Base-by-base conservation (phyloP, 2,113 vertebrate species). In the Actinemys pallida region DNA sequence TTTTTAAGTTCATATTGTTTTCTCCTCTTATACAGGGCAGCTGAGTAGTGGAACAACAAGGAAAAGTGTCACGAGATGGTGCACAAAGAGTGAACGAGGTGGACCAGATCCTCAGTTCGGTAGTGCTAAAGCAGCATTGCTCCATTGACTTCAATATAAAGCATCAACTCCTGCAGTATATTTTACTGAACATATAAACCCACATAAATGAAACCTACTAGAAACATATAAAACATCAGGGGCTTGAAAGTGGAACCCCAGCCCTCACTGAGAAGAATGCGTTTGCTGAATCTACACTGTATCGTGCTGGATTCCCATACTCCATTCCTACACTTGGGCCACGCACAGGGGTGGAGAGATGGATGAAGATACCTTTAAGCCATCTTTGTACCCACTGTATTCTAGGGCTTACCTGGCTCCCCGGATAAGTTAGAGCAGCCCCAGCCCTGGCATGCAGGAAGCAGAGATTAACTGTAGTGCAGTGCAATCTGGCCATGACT, bases 131-230 rank as follows among this genome's bases (percentile, higher is more conserved):
- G 39, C n/a, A 76, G 22, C 39, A 76, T 76, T 76, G 42, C 39
- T 76, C 12, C 75, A 45, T 25, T 42, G n/a, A 47, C 75, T 42
- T 47, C 42, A 45, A 25, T n/a, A 16, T 47, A 76, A 11, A 47
- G 39, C 17, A 5, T 42, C 88, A 24, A 6, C 42, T 17, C 4
- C 10, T 7, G 52, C 54, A 45, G 1, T 14, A 1, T 0, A 24
- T 56, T 39, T 6, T 22, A 81, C 86, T 57, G 59, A 86, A 76
- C 39, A 22, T 13, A 14, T 42, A 25, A 45, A 14, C 42, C 24
- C 75, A 76, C 20, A 16, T 39, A 39, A 39, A 72, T 72, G 9
- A 39, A 27, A 76, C 1, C 20, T 42, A 75, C 22, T 12, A 76
- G 42, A 24, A 76, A 76, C 10, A 75, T 42, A 42, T 42, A 42